These are phyloP conservation scores for Styela clava DNA, from an alignment of 23 tunicate species.

Conservation along the genomic window DNA sequence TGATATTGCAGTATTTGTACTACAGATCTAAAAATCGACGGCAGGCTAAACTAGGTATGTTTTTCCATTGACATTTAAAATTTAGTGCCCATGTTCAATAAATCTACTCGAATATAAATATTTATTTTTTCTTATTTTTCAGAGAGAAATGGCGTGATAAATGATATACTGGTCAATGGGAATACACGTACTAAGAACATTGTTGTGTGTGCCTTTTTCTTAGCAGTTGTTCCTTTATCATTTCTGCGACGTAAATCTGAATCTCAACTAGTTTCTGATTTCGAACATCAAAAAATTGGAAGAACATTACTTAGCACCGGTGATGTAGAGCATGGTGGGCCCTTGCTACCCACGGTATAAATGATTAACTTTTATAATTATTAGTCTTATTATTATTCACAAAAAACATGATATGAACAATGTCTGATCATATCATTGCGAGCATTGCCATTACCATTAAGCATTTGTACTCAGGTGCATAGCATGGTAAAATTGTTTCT, in stretches of 20 bases:
- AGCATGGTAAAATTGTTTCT: too few relatives aligned
- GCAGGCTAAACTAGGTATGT: background rate
- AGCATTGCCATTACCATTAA: too few relatives aligned
- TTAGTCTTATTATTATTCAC: too few relatives aligned
- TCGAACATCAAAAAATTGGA: slow-evolving; percentile 30
- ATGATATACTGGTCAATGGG: slow-evolving; percentile 22
- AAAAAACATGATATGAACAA: too few relatives aligned
- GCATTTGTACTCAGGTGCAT: too few relatives aligned
- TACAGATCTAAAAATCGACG: slow-evolving; percentile 40
- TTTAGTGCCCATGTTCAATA: too few relatives aligned
- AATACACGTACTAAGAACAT: slow-evolving; percentile 6
- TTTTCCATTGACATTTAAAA: background rate
- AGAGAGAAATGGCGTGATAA: slow-evolving; percentile 42
- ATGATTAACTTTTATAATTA: too few relatives aligned
- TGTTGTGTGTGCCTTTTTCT: slow-evolving; percentile 50
- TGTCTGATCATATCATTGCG: too few relatives aligned
- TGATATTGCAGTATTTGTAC: slow-evolving; percentile 70
- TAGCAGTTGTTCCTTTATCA: slow-evolving; percentile 33
- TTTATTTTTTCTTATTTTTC: background rate
- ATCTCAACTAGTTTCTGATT: background rate
- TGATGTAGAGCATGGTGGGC: slow-evolving; percentile 4
- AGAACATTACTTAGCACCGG: slow-evolving; percentile 35
- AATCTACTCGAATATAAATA: background rate
- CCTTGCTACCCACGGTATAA: slow-evolving; percentile 7
- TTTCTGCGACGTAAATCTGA: background rate